These are phyloP conservation scores for Neelides folsomi DNA, from an alignment of 2,888 invertebrate species.

Conservation along the genomic window DNA sequence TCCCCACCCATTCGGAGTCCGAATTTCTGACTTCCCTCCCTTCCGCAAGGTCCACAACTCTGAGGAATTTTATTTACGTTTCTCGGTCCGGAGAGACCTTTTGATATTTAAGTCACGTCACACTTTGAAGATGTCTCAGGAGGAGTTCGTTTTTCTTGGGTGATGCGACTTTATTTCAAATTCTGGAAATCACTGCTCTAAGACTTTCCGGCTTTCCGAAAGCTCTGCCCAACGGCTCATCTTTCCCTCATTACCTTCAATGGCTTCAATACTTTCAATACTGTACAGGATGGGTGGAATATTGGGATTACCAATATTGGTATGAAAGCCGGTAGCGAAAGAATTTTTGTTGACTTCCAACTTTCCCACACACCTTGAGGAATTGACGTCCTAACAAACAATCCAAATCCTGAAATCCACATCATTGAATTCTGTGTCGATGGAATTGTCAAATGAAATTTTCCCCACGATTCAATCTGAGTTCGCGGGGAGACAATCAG, in stretches of 20 bases:
- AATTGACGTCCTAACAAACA: not conserved
- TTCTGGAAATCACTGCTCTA: no score
- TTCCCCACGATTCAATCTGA: constrained; percentile 9
- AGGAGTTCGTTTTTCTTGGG: constrained; percentile 12
- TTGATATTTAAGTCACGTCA: constrained; percentile 21
- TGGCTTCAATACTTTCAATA: not conserved
- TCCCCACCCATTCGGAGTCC: no score
- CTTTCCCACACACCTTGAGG: no score
- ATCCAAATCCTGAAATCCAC: constrained; percentile 1
- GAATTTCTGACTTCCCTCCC: no score
- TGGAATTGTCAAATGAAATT: constrained; percentile 10
- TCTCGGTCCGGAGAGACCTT: constrained; percentile 5
- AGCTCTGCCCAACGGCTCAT: no score
- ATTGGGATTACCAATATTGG: constrained; percentile 5
- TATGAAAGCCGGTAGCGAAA: constrained; percentile 3
- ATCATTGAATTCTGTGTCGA: not conserved
- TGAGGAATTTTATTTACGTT: no score
- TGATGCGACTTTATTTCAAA: no score
- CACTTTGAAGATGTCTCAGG: constrained; percentile 22
- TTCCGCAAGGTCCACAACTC: no score
- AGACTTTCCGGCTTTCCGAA: no score
- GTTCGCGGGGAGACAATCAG: constrained; percentile 7
- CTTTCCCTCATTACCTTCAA: not conserved
- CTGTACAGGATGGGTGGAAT: not conserved
- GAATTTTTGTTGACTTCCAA: not conserved